These are phyloP conservation scores for Crambe crambe DNA, from an alignment of 37 sponge, comb jelly and placozoan genomes.

Conservation along the genomic window DNA sequence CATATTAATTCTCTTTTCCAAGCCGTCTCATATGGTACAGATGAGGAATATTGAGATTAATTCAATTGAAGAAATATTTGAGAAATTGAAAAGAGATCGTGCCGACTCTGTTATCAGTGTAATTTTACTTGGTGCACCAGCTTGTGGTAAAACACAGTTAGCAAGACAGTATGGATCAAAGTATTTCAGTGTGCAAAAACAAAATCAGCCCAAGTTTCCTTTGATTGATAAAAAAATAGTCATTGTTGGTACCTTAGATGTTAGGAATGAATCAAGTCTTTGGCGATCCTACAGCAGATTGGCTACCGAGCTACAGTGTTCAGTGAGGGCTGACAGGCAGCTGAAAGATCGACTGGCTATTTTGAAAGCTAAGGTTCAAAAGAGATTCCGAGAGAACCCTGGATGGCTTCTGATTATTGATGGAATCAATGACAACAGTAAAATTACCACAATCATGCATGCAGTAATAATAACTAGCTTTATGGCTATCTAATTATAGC, in stretches of 20 bases:
- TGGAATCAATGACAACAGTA: background rate
- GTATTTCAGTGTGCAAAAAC: background rate
- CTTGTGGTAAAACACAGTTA: background rate
- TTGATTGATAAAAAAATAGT: background rate
- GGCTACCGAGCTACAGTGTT: background rate
- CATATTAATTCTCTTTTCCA: background rate
- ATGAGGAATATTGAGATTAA: background rate
- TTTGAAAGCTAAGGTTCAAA: background rate
- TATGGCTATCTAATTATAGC: no score
- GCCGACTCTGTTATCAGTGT: background rate
- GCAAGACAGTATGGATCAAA: background rate
- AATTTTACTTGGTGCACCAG: background rate
- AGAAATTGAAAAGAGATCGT: background rate
- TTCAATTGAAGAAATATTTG: background rate
- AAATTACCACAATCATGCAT: no score
- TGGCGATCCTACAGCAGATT: background rate
- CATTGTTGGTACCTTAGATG: background rate
- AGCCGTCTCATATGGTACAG: background rate
- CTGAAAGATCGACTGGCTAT: background rate
- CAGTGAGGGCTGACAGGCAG: background rate
- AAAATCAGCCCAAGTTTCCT: no score
- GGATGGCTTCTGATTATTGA: background rate
- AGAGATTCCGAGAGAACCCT: background rate
- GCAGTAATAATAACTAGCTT: no score
- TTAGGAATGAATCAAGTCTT: background rate